Evolutionary conservation across 1,140 invertebrate genomes (phyloP).

Genomic region (Drosophila sturtevanti): DNA sequence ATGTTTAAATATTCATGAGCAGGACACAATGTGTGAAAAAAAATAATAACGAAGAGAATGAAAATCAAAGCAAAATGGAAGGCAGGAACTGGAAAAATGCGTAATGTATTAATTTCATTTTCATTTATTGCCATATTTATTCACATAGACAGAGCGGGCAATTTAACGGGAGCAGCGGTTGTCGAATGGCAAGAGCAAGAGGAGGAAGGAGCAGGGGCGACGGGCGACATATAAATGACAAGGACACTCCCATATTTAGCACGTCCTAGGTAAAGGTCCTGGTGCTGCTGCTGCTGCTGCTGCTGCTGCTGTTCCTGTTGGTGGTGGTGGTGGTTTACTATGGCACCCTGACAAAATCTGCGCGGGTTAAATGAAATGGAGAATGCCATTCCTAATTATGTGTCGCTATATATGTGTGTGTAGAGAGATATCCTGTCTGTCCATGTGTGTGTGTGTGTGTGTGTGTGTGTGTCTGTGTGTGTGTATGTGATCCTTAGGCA

Average conservation of each 20-base stretch:
- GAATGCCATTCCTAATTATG: slow-evolving; percentile 82
- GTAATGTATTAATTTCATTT: slow-evolving; percentile 81
- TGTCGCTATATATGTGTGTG: slow-evolving; percentile 18
- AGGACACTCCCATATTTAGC: slow-evolving; percentile 82
- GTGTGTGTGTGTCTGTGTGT: slow-evolving; percentile 18
- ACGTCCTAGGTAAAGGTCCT: slow-evolving; percentile 55
- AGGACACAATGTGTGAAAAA: slow-evolving; percentile 71
- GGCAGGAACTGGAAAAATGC: slow-evolving; percentile 30
- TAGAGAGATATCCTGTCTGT: slow-evolving; percentile 13
- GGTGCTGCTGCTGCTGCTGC: slow-evolving; percentile 3
- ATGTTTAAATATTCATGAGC: slow-evolving; percentile 76
- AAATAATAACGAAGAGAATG: slow-evolving; percentile 5
- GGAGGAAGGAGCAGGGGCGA: slow-evolving; percentile 41
- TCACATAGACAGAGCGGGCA: slow-evolving; percentile 54
- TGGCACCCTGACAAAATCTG: slow-evolving; percentile 66
- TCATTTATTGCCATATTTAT: slow-evolving; percentile 78
- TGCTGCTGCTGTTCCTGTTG: neutral
- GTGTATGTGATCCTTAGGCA: slow-evolving; percentile 35
- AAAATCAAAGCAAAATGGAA: slow-evolving; percentile 7
- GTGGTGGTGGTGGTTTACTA: slow-evolving; percentile 34
- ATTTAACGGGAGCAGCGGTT: slow-evolving; percentile 14
- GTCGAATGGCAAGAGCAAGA: neutral
- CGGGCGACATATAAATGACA: slow-evolving; percentile 80
- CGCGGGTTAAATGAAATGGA: slow-evolving; percentile 79
- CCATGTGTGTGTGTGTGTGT: slow-evolving; percentile 1